phyloP scores from a whole-genome alignment of 2,888 invertebrate genomes.

The Megaustenia siamemsis region DNA sequence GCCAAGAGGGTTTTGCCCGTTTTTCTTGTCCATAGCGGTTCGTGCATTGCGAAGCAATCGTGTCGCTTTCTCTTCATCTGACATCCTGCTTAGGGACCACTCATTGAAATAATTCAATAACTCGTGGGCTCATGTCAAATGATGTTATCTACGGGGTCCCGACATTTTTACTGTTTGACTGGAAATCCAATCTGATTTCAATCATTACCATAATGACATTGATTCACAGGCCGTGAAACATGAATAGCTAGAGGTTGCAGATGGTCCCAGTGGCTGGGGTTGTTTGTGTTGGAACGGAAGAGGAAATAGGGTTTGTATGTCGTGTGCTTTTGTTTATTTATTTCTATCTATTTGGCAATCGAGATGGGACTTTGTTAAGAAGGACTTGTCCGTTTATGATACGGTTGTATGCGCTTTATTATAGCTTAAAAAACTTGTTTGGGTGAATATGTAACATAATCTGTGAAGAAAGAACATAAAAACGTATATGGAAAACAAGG shows the following conservation, averaged over 20 bases:
- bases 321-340: background rate
- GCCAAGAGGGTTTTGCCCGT: background rate
- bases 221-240: conserved; percentile 40
- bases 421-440: too few species aligned
- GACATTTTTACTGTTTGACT: conserved; percentile 52
- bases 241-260: conserved; percentile 35
- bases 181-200: conserved; percentile 50
- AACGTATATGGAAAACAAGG: too few species aligned
- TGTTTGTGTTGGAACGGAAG: background rate
- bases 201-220: conserved; percentile 53
- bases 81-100: conserved; percentile 45
- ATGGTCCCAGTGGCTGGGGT: background rate
- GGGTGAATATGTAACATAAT: too few species aligned
- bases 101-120: conserved; percentile 53
- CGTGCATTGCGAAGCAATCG: conserved; percentile 12
- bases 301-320: background rate
- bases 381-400: background rate
- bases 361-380: background rate
- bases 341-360: background rate
- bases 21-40: conserved; percentile 6
- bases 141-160: conserved; percentile 42
- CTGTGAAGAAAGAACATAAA: too few species aligned
- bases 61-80: conserved; percentile 30
- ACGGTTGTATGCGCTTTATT: too few species aligned
- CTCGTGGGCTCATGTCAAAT: conserved; percentile 37